Evolutionary conservation across 2,113 vertebrate species (phyloP).

Genomic region (Apaloderma vittatum): DNA sequence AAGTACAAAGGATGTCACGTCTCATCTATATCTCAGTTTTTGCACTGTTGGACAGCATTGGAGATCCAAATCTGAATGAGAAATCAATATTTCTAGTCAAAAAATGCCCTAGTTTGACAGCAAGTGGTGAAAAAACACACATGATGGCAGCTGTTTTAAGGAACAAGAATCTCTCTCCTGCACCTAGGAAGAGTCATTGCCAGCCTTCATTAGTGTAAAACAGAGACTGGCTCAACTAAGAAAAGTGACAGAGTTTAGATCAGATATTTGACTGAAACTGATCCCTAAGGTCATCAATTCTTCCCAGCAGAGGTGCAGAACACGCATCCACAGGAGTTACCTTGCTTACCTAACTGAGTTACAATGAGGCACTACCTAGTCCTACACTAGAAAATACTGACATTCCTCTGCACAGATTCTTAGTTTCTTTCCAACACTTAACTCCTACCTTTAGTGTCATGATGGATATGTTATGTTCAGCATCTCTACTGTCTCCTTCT

Average conservation of each 20-base stretch:
- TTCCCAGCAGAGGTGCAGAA: not conserved
- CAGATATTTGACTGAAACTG: not conserved
- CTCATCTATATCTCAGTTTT: not conserved
- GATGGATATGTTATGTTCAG: not conserved
- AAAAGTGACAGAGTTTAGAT: not conserved
- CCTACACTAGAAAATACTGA: fast-evolving
- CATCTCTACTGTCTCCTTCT: not conserved
- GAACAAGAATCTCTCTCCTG: not conserved
- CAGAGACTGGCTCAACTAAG: not conserved
- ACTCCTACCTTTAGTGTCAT: not conserved
- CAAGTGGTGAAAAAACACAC: not conserved
- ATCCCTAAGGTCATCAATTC: not conserved
- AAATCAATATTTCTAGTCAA: not conserved
- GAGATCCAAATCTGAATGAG: not conserved
- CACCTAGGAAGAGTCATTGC: not conserved
- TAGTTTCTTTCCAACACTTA: not conserved
- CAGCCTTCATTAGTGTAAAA: not conserved
- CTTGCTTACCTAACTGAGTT: not conserved
- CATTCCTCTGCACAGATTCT: not conserved
- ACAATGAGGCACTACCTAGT: not conserved
- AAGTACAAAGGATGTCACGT: not conserved
- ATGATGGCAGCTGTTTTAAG: not conserved
- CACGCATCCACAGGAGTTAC: not conserved
- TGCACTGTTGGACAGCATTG: not conserved
- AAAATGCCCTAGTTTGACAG: not conserved